Percentiles rank a stretch among this genome's conserved stretches.
These are phyloP conservation scores for Turritopsis dohrnii DNA, from an alignment of 30 jellyfish, hydroid and myxozoan species.

Conservation along the genomic window DNA sequence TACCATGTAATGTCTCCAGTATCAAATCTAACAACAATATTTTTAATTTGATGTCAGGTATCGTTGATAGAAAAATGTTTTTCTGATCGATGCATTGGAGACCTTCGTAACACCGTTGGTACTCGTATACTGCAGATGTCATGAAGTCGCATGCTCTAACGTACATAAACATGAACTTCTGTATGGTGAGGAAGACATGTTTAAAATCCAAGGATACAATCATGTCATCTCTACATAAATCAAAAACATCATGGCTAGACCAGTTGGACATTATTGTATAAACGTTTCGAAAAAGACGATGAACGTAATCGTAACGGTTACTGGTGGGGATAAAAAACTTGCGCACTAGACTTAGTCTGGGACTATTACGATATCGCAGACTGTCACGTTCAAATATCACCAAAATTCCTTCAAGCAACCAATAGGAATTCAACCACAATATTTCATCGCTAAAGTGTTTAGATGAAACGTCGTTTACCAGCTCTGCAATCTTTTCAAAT, in stretches of 20 bases:
- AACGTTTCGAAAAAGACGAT: not conserved
- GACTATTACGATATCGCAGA: not conserved
- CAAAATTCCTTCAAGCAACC: not conserved
- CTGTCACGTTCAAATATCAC: not conserved
- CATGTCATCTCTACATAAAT: not conserved
- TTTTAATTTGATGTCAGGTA: not conserved
- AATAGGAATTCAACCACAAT: not conserved
- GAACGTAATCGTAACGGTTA: not conserved
- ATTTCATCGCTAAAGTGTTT: not conserved
- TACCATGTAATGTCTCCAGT: not conserved
- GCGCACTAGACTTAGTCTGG: not conserved
- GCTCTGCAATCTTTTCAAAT: not conserved
- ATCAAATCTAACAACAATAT: not conserved
- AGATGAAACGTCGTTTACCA: not conserved
- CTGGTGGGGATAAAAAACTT: not conserved
- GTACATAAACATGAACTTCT: not conserved
- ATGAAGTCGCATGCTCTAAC: not conserved
- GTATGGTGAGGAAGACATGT: not conserved
- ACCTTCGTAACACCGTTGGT: not conserved
- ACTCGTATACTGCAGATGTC: not conserved
- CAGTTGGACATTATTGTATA: not conserved
- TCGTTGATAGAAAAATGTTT: not conserved
- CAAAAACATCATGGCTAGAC: not conserved
- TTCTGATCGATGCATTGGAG: not conserved
- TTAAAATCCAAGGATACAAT: not conserved